phyloP scores from a whole-genome alignment of 2,113 vertebrate species.

The Athene cunicularia region DNA sequence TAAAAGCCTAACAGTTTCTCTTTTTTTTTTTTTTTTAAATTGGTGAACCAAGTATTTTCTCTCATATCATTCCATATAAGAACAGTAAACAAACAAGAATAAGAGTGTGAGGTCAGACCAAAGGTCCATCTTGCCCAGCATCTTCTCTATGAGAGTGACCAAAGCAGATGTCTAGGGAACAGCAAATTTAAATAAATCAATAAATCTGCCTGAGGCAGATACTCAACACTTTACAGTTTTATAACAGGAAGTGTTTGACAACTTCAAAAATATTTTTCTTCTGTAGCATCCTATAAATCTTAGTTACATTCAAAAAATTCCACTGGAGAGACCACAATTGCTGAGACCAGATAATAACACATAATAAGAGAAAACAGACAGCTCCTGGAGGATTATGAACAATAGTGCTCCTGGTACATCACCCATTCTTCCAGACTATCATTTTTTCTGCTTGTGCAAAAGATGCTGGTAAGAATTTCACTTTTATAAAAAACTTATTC shows the following conservation, averaged over 20 bases:
- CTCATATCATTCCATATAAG: background rate
- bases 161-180: constrained; percentile 41
- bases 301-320: constrained; percentile 11
- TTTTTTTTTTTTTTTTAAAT: background rate
- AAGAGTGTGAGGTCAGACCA: background rate
- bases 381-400: background rate
- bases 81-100: constrained; percentile 36
- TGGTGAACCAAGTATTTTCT: background rate
- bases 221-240: constrained; percentile 43
- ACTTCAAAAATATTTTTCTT: constrained; percentile 50
- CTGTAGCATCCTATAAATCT: constrained; percentile 21
- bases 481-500: background rate
- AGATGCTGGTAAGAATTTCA: background rate
- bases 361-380: background rate
- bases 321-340: background rate
- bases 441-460: background rate
- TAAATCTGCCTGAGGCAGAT: constrained; percentile 44
- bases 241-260: constrained; percentile 40
- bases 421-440: background rate
- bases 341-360: background rate
- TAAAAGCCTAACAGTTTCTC: background rate
- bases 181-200: constrained; percentile 48
- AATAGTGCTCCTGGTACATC: background rate
- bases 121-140: background rate
- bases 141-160: constrained; percentile 25